Evolutionary conservation across 2,888 invertebrate species (phyloP), one percentile per base, ranked within the genome.

Genomic region (Luperina nickerlii): DNA sequence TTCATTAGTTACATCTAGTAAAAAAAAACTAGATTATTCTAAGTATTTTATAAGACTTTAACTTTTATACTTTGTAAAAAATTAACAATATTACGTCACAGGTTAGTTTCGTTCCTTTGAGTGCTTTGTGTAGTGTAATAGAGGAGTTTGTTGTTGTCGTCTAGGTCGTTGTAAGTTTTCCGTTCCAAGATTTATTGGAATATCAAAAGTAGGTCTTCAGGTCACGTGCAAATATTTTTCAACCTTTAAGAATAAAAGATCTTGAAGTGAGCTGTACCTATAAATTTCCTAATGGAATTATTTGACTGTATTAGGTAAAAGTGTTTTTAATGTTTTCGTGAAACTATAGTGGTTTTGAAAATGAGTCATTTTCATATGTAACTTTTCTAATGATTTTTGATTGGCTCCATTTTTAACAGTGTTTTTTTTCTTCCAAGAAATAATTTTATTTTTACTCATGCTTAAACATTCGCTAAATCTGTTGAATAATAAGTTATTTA

Each of bases 401-500:
- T 42, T 24, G 18, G 1, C 8, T 13, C 13, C 24, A 18, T 51
- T 73, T 70, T 48, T 67, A 32, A 11, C 24, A 20, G 24, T 3
- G 1, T 74, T 45, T 45, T 63, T 68, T 68, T 48, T 51, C 2
- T 13, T 13, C 2, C 2, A 51, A 15, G 8, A 42, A 6, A 9
- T 15, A 4, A 57, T 0, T 1, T 70, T 27, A 1, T 20, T 48
- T 67, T 32, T 62, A 38, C 42, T 24, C 32, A 24, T 75, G 15
- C 65, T 57, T 72, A 54, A n/a, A 38, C 13, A 54, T 63, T 74
- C 11, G 51, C 51, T 57, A 73, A 79, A 77, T 79, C 66, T 77
- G 54, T 78, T 83, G 6, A 62, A 75, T 60, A 74, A 51, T 74
- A 78, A 72, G 70, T 11, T 78, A 84, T 84, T 74, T 81, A 79